Base-by-base conservation (phyloP, 1,140 invertebrate species). In the Calephelis virginiensis region DNA sequence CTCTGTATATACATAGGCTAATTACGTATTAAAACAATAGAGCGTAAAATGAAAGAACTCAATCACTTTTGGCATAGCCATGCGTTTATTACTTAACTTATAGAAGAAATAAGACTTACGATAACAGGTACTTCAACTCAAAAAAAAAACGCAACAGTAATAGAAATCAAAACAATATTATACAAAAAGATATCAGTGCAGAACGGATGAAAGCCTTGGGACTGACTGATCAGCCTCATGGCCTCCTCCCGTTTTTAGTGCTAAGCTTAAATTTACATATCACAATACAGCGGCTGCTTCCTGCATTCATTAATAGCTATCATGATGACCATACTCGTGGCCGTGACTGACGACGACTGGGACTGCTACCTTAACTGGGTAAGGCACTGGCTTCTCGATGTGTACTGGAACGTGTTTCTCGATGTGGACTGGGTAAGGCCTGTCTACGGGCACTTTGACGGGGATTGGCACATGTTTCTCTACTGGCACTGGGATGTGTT, bases 401-500 rank as follows among this genome's bases (percentile, higher is more conserved):
- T 92, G 92, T 64, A 92, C 86, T 71, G 94, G 92, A 37, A 93
- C 92, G 45, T 92, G 92, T 75, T 93, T 94, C 77, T 92, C 91
- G 71, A 94, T 91, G 73, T 92, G 92, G 48, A 94, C 92, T 12
- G 93, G 92, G 68, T 93, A 91, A 47, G 93, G 93, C 78, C 92
- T 92, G 79, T 94, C 92, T 59, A 94, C 92, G 69, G 91, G 92
- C 6, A 94, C 92, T 73, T 94, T 92, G 0, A 94, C 92, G 46
- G 93, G 92, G 76, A 92, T 92, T 4, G 94, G 93, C 53, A 94
- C 92, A 8, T 90, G 91, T 38, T 93, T 93, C 81, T 94, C 93
- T 9, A 95, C 93, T 71, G 94, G 93, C 81, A 94, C 94, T 61
- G 94, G 94, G 38, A 95, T 93, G 69, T 94, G 94, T 70, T 95